Conservation (phyloP, 1,140 invertebrate genomes). For the Eriocheir sinensis region DNA sequence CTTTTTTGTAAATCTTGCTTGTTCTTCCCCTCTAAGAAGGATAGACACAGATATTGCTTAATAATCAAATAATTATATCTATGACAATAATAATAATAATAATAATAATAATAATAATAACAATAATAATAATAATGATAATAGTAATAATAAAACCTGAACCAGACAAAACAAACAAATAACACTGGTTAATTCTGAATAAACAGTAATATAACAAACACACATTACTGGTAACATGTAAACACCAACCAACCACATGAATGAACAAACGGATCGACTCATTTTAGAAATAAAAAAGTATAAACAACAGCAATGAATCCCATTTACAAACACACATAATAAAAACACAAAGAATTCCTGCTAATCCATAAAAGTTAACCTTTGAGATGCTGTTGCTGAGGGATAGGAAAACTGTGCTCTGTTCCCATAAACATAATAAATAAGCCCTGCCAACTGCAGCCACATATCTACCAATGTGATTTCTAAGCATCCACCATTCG, state of each 20-base stretch:
- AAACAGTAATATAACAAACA: not conserved
- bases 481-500: too few species aligned
- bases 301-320: not conserved
- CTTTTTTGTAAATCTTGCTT: too few species aligned
- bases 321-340: not conserved
- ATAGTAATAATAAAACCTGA: not conserved
- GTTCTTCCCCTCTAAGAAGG: too few species aligned
- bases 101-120: not conserved
- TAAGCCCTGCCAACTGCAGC: too few species aligned
- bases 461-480: too few species aligned
- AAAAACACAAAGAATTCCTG: not conserved
- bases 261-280: not conserved
- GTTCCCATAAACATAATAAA: too few species aligned
- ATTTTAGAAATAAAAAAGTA: too few species aligned
- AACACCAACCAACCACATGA: not conserved
- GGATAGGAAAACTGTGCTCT: not conserved
- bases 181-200: not conserved
- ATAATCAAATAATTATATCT: too few species aligned
- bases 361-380: not conserved
- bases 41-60: too few species aligned
- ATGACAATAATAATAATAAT: constrained; percentile 17
- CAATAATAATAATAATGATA: not conserved
- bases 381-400: not conserved
- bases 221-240: too few species aligned
- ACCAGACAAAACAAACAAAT: not conserved